Evolutionary conservation across 2,888 invertebrate genomes (phyloP).

Genomic region (Keiferia lycopersicella): DNA sequence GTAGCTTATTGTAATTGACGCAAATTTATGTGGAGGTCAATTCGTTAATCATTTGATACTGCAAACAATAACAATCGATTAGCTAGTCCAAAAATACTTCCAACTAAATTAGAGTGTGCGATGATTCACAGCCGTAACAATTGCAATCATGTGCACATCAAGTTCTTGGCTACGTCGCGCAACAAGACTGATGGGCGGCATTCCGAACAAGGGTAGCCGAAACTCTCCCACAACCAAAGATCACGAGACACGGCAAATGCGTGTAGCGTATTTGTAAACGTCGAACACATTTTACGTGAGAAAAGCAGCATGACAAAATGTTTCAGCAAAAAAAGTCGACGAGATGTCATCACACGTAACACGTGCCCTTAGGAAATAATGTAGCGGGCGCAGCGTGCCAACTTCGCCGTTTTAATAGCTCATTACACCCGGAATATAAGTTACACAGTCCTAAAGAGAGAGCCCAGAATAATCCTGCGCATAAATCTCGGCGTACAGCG

Average conservation of each 20-base stretch:
- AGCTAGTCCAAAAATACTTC: constrained; percentile 14
- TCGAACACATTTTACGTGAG: constrained; percentile 21
- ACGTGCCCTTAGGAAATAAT: constrained; percentile 61
- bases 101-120: constrained; percentile 18
- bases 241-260: constrained; percentile 21
- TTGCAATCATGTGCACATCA: constrained; percentile 27
- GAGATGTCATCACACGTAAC: constrained; percentile 40
- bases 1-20: constrained; percentile 23
- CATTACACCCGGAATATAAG: constrained; percentile 55
- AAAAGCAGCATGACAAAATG: constrained; percentile 25
- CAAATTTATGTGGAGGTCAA: constrained; percentile 20
- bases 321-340: constrained; percentile 35
- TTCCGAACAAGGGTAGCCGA: constrained; percentile 10
- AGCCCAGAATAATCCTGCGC: constrained; percentile 55
- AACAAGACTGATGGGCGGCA: constrained; percentile 24
- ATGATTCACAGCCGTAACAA: constrained; percentile 24
- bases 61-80: constrained; percentile 20
- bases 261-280: constrained; percentile 26
- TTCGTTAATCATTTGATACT: constrained; percentile 20
- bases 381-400: constrained; percentile 54
- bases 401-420: constrained; percentile 63
- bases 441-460: constrained; percentile 53
- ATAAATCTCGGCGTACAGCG: constrained; percentile 53
- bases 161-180: constrained; percentile 29
- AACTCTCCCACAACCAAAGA: constrained; percentile 5